A percentile compares a stretch with the other conserved stretches of the same genome.
Evolutionary conservation across 2,113 vertebrate species (phyloP).

Genomic region (Grallaria varia): DNA sequence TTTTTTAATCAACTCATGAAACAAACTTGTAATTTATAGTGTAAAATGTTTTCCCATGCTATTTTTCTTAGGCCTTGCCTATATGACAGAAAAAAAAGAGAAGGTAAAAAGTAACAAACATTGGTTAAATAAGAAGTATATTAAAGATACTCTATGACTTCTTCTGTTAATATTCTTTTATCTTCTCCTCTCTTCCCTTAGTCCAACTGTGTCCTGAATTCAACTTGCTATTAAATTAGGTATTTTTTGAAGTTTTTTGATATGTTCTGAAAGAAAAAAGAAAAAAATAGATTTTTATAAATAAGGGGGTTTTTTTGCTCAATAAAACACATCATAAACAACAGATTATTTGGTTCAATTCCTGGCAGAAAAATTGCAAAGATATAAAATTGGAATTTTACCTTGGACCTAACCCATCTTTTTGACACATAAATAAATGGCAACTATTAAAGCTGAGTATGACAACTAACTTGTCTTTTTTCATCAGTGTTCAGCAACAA

Average conservation of each 20-base stretch:
- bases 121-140: neutral
- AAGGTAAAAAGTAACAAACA: neutral
- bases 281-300: neutral
- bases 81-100: neutral
- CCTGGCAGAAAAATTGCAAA: neutral
- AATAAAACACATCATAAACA: neutral
- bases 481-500: neutral
- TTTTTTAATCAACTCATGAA: neutral
- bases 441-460: neutral
- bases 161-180: neutral
- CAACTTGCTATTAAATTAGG: neutral
- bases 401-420: neutral
- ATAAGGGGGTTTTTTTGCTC: neutral
- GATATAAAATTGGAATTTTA: neutral
- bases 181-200: neutral
- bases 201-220: neutral
- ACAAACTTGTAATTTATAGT: neutral
- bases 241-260: neutral
- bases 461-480: neutral
- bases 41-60: neutral
- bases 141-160: neutral
- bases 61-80: neutral
- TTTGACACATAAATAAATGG: neutral
- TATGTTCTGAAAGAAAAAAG: neutral
- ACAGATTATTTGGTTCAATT: neutral